Conservation (phyloP, 2,888 invertebrate species). For the Blera fallax region DNA sequence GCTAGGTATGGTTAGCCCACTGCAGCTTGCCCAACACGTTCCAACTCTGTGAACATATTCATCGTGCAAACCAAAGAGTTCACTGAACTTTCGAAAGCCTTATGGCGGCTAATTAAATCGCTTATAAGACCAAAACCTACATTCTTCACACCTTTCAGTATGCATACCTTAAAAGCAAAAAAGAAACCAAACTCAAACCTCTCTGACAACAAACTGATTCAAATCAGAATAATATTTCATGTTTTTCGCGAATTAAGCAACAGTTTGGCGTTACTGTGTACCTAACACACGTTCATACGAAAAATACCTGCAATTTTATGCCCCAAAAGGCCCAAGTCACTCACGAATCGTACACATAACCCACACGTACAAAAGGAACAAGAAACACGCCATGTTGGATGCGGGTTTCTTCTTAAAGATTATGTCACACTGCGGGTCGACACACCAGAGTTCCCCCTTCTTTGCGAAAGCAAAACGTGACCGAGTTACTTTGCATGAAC, state of each 20-base stretch:
- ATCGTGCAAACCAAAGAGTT: background rate
- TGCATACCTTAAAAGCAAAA: background rate
- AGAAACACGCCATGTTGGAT: conserved; percentile 8
- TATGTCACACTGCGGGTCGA: conserved; percentile 18
- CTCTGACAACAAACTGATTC: conserved; percentile 13
- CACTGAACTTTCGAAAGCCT: conserved; percentile 23
- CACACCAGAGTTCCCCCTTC: background rate
- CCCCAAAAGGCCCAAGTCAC: conserved; percentile 33
- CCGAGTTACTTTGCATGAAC: background rate
- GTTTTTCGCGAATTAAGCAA: conserved; percentile 55
- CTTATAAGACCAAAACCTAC: background rate
- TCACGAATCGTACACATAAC: conserved; percentile 23
- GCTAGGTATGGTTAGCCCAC: background rate
- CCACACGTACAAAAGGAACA: conserved; percentile 9
- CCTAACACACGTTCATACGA: background rate
- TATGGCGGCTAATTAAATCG: background rate
- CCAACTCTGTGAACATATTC: background rate
- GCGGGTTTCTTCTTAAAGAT: background rate
- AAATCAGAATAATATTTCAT: conserved; percentile 49
- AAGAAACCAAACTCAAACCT: conserved; percentile 10
- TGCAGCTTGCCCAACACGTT: background rate
- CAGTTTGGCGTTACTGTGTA: conserved; percentile 13
- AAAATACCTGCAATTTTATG: conserved; percentile 1
- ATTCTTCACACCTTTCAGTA: conserved; percentile 18
- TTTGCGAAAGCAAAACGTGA: conserved; percentile 1